Conservation (phyloP, 2,888 invertebrate genomes). For the Zootermopsis nevadensis region DNA sequence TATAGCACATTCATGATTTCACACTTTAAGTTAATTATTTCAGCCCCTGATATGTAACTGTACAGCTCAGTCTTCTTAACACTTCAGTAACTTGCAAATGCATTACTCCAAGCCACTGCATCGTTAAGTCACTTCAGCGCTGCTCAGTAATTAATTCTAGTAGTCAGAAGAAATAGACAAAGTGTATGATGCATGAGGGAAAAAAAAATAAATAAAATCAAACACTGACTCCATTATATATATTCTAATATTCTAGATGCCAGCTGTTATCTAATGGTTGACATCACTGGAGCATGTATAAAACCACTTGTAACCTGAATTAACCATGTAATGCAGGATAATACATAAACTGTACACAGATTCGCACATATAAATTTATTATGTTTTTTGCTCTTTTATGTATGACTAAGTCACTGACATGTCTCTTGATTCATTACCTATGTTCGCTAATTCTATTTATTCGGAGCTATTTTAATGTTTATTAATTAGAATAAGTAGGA, state of each 20-base stretch:
- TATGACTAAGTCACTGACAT: background rate
- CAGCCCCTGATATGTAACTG: constrained; percentile 13
- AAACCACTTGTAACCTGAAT: constrained; percentile 20
- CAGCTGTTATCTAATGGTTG: constrained; percentile 1
- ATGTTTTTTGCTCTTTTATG: background rate
- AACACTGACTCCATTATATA: constrained; percentile 15
- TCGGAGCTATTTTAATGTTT: background rate
- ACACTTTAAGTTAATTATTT: background rate
- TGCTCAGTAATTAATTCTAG: background rate
- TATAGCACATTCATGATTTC: background rate
- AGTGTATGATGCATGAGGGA: background rate
- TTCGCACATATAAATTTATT: constrained; percentile 25
- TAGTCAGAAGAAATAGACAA: background rate
- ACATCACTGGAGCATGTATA: constrained; percentile 26
- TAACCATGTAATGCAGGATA: constrained; percentile 3
- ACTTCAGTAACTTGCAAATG: background rate
- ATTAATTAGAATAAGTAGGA: constrained; percentile 12
- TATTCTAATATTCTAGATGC: background rate
- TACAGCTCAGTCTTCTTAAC: background rate
- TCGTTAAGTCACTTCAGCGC: background rate
- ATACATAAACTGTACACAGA: constrained; percentile 17
- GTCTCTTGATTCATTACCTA: constrained; percentile 10
- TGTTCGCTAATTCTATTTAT: background rate
- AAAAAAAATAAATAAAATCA: constrained; percentile 14
- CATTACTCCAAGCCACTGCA: background rate